Percentiles rank a stretch among this genome's conserved stretches.
phyloP scores from a whole-genome alignment of 2,797 vertebrate species.

The Glyptemys insculpta region DNA sequence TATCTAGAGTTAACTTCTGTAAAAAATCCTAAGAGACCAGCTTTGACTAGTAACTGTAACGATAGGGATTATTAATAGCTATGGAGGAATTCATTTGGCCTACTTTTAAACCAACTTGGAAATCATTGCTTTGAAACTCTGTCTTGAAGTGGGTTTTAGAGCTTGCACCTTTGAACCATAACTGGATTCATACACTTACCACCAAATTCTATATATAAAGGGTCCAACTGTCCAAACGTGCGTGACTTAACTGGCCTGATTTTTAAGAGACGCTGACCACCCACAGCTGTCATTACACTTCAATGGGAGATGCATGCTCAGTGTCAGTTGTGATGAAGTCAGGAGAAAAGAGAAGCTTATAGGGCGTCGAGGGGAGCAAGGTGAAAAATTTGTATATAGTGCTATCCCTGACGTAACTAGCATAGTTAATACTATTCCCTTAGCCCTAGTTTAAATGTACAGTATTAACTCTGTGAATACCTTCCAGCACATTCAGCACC shows the following conservation, averaged over 20 bases:
- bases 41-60: neutral
- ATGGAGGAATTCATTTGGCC: neutral
- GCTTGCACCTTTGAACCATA: neutral
- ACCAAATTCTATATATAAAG: neutral
- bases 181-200: neutral
- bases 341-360: neutral
- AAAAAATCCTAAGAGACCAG: neutral
- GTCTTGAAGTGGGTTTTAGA: neutral
- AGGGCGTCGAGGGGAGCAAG: neutral
- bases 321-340: neutral
- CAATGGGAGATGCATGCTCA: neutral
- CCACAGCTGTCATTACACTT: neutral
- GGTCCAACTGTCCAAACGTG: neutral
- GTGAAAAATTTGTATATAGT: no score
- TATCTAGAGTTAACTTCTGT: neutral
- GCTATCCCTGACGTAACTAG: neutral
- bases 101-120: neutral
- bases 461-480: neutral
- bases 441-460: neutral
- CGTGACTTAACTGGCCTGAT: neutral
- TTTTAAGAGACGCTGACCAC: neutral
- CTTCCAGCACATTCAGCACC: neutral
- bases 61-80: accelerated
- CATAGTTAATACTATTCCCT: neutral
- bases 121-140: neutral